Base-by-base conservation (phyloP, 2,888 invertebrate species). In the Zhuqinia jingwanae region DNA sequence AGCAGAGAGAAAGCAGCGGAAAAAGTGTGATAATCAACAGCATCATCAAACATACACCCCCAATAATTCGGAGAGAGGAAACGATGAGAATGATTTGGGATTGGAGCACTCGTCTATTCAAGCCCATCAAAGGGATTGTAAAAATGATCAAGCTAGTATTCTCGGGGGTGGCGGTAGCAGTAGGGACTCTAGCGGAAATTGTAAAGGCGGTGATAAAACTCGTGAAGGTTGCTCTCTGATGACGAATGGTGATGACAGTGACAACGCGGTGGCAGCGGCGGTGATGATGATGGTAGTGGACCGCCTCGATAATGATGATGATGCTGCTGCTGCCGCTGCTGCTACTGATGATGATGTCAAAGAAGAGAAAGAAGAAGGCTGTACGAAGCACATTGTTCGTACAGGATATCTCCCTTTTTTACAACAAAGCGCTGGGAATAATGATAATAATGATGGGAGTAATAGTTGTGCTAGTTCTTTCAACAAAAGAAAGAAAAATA, bases 401-500 rank as follows among this genome's bases (percentile, higher is more conserved):
- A 25, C 53, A 1, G 45, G 70, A 20, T 80, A 68, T 36, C 53
- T 80, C 11, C 80, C 80, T 17, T 11, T 65, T 63, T 53, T 80
- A 36, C 68, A 68, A 17, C 30, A 47, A 17, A 30, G 25, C 1
- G 53, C 6, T 27, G 68, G 45, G n/a, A n/a, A n/a, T n/a, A n/a
- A n/a, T n/a, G n/a, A n/a, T n/a, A n/a, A n/a, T n/a, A n/a, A n/a
- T 30, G 56, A 63, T 27, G 13, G 53, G n/a, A n/a, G n/a, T n/a
- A n/a, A n/a, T n/a, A n/a, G n/a, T n/a, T n/a, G n/a, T n/a, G n/a
- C n/a, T n/a, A n/a, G n/a, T n/a, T n/a, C n/a, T 53, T 22, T 45
- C 1, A 70, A 68, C 70, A 85, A 78, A 77, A 78, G 70, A 47
- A 85, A 82, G 84, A 85, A 85, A 56, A 70, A 47, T 70, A 45